Base-by-base conservation (phyloP, 2,113 vertebrate species). In the Boleophthalmus pectinirostris region DNA sequence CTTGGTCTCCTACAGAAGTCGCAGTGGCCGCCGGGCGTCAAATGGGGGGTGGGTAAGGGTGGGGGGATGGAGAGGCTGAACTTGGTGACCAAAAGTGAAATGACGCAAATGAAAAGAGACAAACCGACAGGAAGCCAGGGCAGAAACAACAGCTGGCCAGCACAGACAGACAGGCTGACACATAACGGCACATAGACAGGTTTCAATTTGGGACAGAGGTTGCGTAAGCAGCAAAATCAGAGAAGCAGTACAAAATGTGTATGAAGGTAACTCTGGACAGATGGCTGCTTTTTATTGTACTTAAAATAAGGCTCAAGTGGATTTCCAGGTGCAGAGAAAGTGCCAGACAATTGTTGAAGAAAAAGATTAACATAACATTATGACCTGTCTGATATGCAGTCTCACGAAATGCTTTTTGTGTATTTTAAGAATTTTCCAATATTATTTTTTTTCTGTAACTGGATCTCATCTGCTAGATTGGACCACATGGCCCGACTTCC, bases 61-160 rank as follows among this genome's bases (percentile, higher is more conserved):
- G 12, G 65, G 64, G 45, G 25, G 45, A 38, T 70, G 77, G 80
- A 69, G 69, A 72, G 71, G 78, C 72, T 54, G 64, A 87, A 85
- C 81, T 84, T 83, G 84, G 90, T 89, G 85, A 85, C 87, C 85
- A 86, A 61, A 61, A 87, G 79, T 70, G 70, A 67, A 82, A 63
- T 85, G 88, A 91, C 18, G 71, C 74, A 88, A 88, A 90, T 88
- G 81, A 72, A 85, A 90, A 72, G 70, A 82, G 85, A 81, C 85
- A 81, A 66, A 82, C 73, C 79, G 82, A 77, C 70, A 81, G 73
- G 73, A 72, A 82, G 68, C 67, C 69, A 54, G 25, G 66, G 78
- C 76, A 74, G 73, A 73, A 67, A 56, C 25, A 84, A 75, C 82
- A 82, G 80, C 79, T 82, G 79, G 79, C 79, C 65, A 69, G 74